Evolutionary conservation across 2,888 invertebrate genomes (phyloP).

Genomic region (Noctuana brunneofusca): DNA sequence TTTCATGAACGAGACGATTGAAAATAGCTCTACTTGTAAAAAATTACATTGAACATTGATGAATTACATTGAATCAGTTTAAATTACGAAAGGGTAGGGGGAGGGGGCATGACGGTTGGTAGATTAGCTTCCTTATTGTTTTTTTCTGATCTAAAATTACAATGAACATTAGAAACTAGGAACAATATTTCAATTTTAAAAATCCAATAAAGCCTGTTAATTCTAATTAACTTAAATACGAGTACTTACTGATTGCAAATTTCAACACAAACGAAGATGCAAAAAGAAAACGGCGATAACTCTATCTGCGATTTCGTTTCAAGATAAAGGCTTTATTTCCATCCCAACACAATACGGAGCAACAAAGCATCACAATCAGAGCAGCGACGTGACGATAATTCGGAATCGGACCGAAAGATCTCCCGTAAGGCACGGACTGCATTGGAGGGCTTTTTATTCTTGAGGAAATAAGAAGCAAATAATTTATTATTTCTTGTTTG

Average conservation of each 20-base stretch:
- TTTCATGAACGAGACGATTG: not conserved
- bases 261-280: not conserved
- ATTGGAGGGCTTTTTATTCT: not conserved
- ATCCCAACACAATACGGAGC: not conserved
- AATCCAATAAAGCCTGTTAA: not conserved
- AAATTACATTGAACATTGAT: constrained; percentile 3
- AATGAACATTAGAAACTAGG: not conserved
- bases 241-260: not conserved
- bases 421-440: not conserved
- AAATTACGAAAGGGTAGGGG: constrained; percentile 3
- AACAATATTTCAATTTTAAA: not conserved
- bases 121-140: constrained; percentile 1
- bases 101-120: not conserved
- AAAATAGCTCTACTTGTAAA: not conserved
- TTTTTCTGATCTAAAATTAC: constrained; percentile 1
- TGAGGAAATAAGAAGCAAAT: too few species aligned
- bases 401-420: constrained; percentile 7
- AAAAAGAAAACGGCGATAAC: not conserved
- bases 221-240: too few species aligned
- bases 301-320: not conserved
- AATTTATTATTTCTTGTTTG: too few species aligned
- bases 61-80: not conserved
- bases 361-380: constrained; percentile 7
- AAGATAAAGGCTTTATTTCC: not conserved
- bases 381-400: constrained; percentile 13